Evolutionary conservation across 1,140 invertebrate species (phyloP).

Genomic region (Drosophila quadrilineata): DNA sequence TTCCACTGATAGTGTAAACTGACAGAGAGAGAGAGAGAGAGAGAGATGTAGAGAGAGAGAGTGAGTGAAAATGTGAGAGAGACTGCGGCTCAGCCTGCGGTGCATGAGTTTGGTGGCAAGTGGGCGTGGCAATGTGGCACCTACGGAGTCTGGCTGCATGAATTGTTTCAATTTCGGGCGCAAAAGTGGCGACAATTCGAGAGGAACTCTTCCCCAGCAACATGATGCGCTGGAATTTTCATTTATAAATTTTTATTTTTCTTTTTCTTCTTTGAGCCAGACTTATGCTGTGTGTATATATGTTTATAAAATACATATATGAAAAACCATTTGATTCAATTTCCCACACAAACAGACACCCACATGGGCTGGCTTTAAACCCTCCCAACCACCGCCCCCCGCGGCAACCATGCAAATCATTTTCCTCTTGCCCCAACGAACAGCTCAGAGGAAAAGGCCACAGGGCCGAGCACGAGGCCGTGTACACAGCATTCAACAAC

Average conservation of each 20-base stretch:
- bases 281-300: conserved; percentile 41
- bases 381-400: no score
- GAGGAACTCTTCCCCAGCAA: neutral
- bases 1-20: neutral
- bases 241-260: conserved; percentile 61
- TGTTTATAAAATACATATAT: conserved; percentile 8
- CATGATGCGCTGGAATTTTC: conserved; percentile 60
- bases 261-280: conserved; percentile 21
- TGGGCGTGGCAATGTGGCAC: neutral
- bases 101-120: neutral
- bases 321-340: conserved; percentile 67
- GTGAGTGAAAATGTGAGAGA: no score
- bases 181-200: conserved; percentile 64
- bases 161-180: conserved; percentile 68
- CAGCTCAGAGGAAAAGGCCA: neutral
- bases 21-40: neutral
- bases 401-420: conserved; percentile 57
- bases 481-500: neutral
- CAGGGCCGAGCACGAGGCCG: neutral
- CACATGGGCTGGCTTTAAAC: conserved; percentile 20
- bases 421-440: conserved; percentile 26
- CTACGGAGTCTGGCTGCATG: conserved; percentile 21
- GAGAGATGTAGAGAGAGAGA: conserved; percentile 3
- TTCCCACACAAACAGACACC: conserved; percentile 25
- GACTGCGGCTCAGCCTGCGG: neutral